Conservation (phyloP, 2,888 invertebrate species). For the Chrysolina haemoptera region DNA sequence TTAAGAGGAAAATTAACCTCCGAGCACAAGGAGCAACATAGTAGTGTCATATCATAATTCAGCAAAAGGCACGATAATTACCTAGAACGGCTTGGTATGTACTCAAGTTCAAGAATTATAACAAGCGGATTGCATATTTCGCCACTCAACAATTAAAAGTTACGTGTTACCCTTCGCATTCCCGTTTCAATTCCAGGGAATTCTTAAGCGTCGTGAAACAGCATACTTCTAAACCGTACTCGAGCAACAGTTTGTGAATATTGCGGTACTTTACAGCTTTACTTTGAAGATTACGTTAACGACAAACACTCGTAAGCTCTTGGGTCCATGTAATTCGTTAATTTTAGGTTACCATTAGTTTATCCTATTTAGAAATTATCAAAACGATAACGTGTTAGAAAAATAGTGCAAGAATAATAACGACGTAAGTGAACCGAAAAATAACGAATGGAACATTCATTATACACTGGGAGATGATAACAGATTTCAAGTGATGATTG, state of each 20-base stretch:
- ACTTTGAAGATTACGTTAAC: background rate
- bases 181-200: constrained; percentile 9
- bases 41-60: too few relatives aligned
- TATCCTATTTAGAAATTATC: background rate
- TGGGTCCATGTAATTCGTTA: constrained; percentile 7
- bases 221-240: background rate
- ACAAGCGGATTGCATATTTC: background rate
- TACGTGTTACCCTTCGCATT: constrained; percentile 7
- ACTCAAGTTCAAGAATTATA: too few relatives aligned
- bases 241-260: constrained; percentile 15
- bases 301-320: constrained; percentile 3
- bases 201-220: constrained; percentile 6
- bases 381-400: background rate
- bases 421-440: too few relatives aligned
- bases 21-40: too few relatives aligned
- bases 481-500: too few relatives aligned
- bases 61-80: too few relatives aligned
- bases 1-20: too few relatives aligned
- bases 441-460: too few relatives aligned
- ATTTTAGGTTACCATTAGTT: background rate
- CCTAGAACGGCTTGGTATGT: background rate
- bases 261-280: constrained; percentile 6
- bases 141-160: constrained; percentile 1
- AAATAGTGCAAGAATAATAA: background rate
- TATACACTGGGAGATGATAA: too few relatives aligned